These are phyloP conservation scores for Labia minor DNA, from an alignment of 2,888 invertebrate genomes.

Conservation along the genomic window DNA sequence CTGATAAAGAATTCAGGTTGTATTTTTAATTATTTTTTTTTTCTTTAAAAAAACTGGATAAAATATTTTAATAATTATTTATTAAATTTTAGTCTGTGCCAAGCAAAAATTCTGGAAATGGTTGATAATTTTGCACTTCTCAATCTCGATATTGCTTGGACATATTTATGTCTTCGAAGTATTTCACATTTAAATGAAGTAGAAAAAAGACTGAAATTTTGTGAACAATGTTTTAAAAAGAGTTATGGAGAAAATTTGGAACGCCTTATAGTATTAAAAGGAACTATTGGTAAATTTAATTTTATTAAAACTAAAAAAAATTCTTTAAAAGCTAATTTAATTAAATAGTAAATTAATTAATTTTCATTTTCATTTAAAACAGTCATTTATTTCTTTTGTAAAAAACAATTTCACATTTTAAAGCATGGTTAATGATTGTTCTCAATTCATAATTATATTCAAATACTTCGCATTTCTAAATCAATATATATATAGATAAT, in stretches of 20 bases:
- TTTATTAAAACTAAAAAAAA: too few species aligned
- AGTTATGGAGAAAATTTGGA: slow-evolving; percentile 57
- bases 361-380: not conserved
- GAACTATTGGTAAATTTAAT: slow-evolving; percentile 41
- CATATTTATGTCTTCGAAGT: slow-evolving; percentile 65
- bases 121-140: slow-evolving; percentile 77
- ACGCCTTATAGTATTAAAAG: slow-evolving; percentile 47
- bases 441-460: too few species aligned
- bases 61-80: too few species aligned
- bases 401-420: too few species aligned
- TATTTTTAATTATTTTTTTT: slow-evolving; percentile 21
- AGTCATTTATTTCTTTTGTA: slow-evolving; percentile 15
- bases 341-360: too few species aligned
- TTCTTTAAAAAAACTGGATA: not conserved
- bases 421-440: too few species aligned
- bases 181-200: slow-evolving; percentile 64
- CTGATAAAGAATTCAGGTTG: slow-evolving; percentile 60
- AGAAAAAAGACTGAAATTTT: slow-evolving; percentile 50
- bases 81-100: slow-evolving; percentile 44
- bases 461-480: too few species aligned
- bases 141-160: slow-evolving; percentile 82
- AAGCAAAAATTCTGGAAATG: slow-evolving; percentile 50
- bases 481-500: too few species aligned
- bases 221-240: slow-evolving; percentile 53
- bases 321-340: too few species aligned